phyloP scores from a whole-genome alignment of 2,113 vertebrate genomes.

The Tachycineta bicolor region DNA sequence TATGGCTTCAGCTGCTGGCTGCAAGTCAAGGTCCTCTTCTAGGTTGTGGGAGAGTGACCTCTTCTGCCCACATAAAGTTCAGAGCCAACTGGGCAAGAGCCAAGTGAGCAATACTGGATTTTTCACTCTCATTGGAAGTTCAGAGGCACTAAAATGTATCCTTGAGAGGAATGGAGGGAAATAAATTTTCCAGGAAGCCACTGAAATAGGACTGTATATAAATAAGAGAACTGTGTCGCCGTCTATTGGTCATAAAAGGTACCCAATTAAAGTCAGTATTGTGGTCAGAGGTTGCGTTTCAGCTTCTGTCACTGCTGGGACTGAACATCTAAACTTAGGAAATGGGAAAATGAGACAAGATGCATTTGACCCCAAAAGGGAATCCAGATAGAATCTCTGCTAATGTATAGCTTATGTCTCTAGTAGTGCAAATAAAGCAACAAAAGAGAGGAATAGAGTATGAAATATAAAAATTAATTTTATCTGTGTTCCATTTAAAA shows the following conservation, averaged over 20 bases:
- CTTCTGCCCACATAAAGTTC: background rate
- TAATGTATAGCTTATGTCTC: background rate
- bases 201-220: background rate
- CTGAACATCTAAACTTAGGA: background rate
- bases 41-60: background rate
- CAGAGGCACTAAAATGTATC: background rate
- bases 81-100: background rate
- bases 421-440: background rate
- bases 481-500: background rate
- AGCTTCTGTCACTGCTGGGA: background rate
- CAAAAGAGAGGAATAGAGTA: background rate
- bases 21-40: background rate
- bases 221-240: background rate
- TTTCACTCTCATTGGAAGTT: background rate
- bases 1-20: background rate
- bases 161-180: background rate
- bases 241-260: background rate
- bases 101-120: background rate
- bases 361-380: background rate
- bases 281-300: background rate
- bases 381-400: background rate
- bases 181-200: background rate
- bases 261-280: background rate
- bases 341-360: background rate
- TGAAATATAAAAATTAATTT: background rate